Conservation (phyloP, 2,797 vertebrate species). For the Ispidina lecontei region DNA sequence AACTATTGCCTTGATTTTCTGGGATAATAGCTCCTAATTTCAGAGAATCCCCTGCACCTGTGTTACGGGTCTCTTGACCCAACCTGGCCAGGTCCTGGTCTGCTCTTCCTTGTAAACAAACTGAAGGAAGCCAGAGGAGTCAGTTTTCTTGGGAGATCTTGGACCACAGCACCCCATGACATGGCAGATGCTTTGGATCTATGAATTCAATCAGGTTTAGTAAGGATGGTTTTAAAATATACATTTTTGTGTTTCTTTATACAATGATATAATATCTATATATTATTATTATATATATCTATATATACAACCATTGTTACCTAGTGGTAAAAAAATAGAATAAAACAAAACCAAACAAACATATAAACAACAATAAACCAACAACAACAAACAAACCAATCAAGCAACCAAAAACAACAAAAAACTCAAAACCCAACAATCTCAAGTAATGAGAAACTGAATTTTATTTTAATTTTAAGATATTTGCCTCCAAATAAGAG, state of each 20-base stretch:
- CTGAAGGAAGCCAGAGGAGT: neutral
- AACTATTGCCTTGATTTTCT: neutral
- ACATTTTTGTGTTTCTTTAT: neutral
- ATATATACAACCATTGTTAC: neutral
- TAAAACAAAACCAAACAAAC: neutral
- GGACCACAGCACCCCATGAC: neutral
- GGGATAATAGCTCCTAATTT: neutral
- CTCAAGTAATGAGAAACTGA: neutral
- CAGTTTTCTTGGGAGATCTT: neutral
- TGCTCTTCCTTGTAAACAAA: neutral
- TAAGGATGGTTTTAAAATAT: neutral
- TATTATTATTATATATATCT: too few relatives aligned
- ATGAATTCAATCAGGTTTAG: neutral
- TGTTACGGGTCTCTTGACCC: neutral
- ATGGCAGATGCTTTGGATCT: neutral
- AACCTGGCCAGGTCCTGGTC: neutral
- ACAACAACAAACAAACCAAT: too few relatives aligned
- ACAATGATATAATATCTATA: neutral
- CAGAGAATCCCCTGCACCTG: neutral
- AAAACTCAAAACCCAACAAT: too few relatives aligned
- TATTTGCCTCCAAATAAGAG: neutral
- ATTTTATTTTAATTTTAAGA: neutral
- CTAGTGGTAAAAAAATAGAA: neutral
- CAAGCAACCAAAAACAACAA: too few relatives aligned
- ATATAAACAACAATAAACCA: neutral